A percentile compares a stretch with the other conserved stretches of the same genome.
These are phyloP conservation scores for Antennarius maculatus DNA, from an alignment of 2,797 vertebrate species.

Conservation along the genomic window DNA sequence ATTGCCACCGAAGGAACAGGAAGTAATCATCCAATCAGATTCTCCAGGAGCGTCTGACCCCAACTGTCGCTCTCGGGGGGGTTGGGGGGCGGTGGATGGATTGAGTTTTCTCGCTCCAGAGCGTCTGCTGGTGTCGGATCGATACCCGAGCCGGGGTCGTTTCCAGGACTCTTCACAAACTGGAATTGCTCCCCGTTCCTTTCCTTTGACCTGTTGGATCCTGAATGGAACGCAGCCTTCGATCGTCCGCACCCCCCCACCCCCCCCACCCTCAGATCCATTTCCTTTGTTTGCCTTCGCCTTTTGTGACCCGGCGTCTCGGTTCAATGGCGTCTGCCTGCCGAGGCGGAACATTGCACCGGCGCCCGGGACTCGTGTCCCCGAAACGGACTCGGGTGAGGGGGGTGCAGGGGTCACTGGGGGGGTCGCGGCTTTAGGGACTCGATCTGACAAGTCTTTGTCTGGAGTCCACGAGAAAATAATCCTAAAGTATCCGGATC, in stretches of 20 bases:
- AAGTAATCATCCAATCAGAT: conserved; percentile 16
- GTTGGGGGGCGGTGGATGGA: conserved; percentile 1
- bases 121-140: conserved; percentile 2
- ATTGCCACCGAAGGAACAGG: background rate
- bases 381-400: background rate
- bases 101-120: conserved; percentile 3
- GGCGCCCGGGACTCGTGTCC: conserved; percentile 41
- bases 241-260: conserved; percentile 17
- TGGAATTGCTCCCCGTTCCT: conserved; percentile 45
- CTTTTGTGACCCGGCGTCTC: conserved; percentile 55
- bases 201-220: conserved; percentile 55
- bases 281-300: conserved; percentile 39
- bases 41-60: background rate
- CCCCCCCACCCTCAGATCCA: conserved; percentile 43
- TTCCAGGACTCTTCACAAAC: conserved; percentile 37
- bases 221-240: conserved; percentile 37
- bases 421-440: conserved; percentile 23
- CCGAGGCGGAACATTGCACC: conserved; percentile 65
- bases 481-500: too few relatives aligned
- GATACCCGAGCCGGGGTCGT: conserved; percentile 9
- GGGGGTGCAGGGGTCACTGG: background rate
- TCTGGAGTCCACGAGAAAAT: background rate
- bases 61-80: too few relatives aligned
- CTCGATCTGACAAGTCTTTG: conserved; percentile 6
- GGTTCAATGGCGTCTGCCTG: conserved; percentile 34